Evolutionary conservation across 1,140 invertebrate species (phyloP), one percentile per base, ranked within the genome.

Genomic region (Brachionus sp.): DNA sequence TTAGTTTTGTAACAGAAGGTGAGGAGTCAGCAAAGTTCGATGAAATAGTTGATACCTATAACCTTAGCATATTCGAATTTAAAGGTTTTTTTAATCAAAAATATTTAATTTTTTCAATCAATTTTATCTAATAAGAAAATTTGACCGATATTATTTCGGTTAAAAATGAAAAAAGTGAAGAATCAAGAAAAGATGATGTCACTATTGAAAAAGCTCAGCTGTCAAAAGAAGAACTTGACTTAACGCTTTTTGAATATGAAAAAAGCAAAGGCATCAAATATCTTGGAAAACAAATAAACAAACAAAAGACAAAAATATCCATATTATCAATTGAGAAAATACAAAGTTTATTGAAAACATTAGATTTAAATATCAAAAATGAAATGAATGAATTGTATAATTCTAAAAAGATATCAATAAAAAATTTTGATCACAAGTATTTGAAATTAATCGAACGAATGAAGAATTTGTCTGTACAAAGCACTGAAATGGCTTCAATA

Each of bases 151-250:
- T 80, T 35, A 12, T 80, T 23, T 39, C 19, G 7, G 12, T 57
- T 12, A 57, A 29, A 33, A 80, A 80, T 23, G 25, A 53, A 1
- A 57, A 39, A 9, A 35, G 5, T 57, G 62, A 66, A 25, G 50
- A 42, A 9, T 13, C 12, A 25, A 46, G 77, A 5, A 44, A 37
- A 44, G 77, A 80, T 44, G 77, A 80, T 19, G 46, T 80, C 5
- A 80, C 77, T 23, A 66, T 80, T 29, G 50, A 80, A 80, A 80
- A 80, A 66, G 77, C 39, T 44, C 19, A 62, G 29, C 19, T 80
- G 3, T 62, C 25, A 7, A 57, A 80, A 66, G 19, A 57, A 62
- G n/a, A 80, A n/a, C 50, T 80, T 23, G 77, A 80, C 42, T 6
- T 62, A 7, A 33, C 46, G 19, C 39, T 80, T 13, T 66, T 80